These are phyloP conservation scores for Phalanger gymnotis DNA, from an alignment of 2,797 vertebrate species.

Conservation along the genomic window DNA sequence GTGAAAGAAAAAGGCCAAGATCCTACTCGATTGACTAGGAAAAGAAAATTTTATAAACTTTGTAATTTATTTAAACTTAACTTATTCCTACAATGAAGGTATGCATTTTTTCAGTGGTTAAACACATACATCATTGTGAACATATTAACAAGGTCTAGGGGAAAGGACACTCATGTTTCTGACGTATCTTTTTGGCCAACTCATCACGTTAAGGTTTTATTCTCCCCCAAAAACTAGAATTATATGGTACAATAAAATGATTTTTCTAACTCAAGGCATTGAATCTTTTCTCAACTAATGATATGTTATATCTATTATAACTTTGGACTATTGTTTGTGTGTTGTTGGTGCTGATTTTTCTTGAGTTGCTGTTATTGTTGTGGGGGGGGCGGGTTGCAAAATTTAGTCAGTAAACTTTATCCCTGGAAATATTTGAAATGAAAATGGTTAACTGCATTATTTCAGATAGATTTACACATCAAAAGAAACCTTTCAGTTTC, in stretches of 20 bases:
- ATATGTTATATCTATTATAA: background rate
- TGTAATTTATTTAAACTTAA: constrained; percentile 3
- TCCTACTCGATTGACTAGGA: background rate
- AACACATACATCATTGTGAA: background rate
- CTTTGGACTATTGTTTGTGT: background rate
- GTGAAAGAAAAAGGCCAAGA: background rate
- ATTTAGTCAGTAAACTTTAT: background rate
- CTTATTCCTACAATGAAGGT: background rate
- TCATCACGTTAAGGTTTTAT: background rate
- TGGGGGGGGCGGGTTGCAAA: constrained; percentile 13
- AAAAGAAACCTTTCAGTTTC: background rate
- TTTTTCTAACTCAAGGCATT: background rate
- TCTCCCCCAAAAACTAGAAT: background rate
- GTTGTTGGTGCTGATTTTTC: background rate
- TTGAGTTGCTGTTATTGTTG: background rate
- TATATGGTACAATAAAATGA: background rate
- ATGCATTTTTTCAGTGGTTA: background rate
- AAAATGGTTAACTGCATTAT: background rate
- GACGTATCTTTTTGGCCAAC: background rate
- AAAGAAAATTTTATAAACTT: background rate
- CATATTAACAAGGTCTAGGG: background rate
- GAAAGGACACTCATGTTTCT: background rate
- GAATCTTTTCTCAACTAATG: constrained; percentile 32
- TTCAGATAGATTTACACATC: background rate
- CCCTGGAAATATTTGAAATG: background rate